A percentile compares a stretch with the other conserved stretches of the same genome.
phyloP scores from a whole-genome alignment of 2,888 invertebrate species.

The Drosophila mettleri region DNA sequence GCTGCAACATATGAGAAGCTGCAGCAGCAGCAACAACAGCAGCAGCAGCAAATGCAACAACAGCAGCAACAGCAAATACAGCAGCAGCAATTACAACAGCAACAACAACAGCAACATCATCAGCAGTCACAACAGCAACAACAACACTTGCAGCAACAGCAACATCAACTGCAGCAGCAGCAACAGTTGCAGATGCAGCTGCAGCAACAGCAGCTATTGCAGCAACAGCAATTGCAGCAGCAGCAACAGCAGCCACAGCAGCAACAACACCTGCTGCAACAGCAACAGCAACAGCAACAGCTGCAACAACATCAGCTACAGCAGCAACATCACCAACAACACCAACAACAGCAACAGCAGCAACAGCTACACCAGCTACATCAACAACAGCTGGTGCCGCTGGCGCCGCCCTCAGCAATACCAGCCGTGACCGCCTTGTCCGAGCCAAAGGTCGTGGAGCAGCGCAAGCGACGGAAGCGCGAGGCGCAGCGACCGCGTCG shows the following conservation, averaged over 20 bases:
- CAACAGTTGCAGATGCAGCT: conserved; percentile 18
- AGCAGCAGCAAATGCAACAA: conserved; percentile 25
- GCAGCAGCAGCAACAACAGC: conserved; percentile 47
- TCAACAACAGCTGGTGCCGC: neutral
- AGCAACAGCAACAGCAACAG: conserved; percentile 13
- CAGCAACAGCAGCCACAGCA: conserved; percentile 25
- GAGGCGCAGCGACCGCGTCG: conserved; percentile 94
- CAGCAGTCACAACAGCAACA: conserved; percentile 7
- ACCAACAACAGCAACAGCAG: conserved; percentile 36
- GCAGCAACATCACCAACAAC: conserved; percentile 1
- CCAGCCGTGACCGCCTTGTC: neutral
- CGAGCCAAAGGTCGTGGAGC: conserved; percentile 84
- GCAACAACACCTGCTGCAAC: conserved; percentile 30
- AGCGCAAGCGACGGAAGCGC: conserved; percentile 90
- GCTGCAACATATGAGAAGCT: conserved; percentile 44
- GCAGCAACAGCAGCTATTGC: conserved; percentile 15
- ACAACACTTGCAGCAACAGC: conserved; percentile 32
- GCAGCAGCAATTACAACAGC: conserved; percentile 22
- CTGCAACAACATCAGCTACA: conserved; percentile 23
- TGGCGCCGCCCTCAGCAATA: neutral
- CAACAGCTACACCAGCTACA: conserved; percentile 24
- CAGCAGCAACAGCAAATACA: conserved; percentile 34
- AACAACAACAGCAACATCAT: conserved; percentile 10
- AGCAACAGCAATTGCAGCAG: conserved; percentile 27
- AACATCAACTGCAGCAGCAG: conserved; percentile 17